Conservation (phyloP, 1,140 invertebrate species). For the Aradophagus sp. region DNA sequence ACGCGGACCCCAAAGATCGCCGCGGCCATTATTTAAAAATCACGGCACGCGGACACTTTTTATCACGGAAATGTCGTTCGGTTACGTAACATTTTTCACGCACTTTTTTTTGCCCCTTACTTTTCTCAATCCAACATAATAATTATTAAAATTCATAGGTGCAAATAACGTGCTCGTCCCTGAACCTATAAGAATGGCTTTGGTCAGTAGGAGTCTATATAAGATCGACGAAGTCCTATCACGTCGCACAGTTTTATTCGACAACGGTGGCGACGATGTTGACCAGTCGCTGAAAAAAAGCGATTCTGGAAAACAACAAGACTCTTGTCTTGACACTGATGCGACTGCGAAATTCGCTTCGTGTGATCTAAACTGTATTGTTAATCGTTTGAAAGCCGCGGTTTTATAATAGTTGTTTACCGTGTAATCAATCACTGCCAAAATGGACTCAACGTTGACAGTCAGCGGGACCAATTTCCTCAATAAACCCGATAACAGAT, state of each 20-base stretch:
- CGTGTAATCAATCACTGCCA: conserved; percentile 2
- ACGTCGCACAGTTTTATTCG: conserved; percentile 66
- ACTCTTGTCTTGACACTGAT: conserved; percentile 9
- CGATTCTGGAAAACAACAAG: conserved; percentile 10
- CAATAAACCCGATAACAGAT: conserved; percentile 50
- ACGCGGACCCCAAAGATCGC: too few relatives aligned
- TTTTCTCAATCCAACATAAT: neutral
- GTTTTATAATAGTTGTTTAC: too few relatives aligned
- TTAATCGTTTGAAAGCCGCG: too few relatives aligned
- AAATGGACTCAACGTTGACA: conserved; percentile 41
- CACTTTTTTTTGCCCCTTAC: too few relatives aligned
- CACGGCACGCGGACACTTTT: conserved; percentile 29
- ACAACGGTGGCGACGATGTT: conserved; percentile 59
- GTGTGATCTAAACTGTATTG: conserved; percentile 2
- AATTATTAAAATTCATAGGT: conserved; percentile 39
- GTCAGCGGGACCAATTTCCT: conserved; percentile 8
- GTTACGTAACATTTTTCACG: conserved; percentile 21
- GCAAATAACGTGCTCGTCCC: conserved; percentile 58
- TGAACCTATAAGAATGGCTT: conserved; percentile 68
- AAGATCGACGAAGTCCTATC: conserved; percentile 67
- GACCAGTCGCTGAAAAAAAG: conserved; percentile 40
- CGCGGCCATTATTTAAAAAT: conserved; percentile 7
- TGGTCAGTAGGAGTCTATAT: conserved; percentile 67
- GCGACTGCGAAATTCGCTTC: neutral
- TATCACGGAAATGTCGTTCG: conserved; percentile 9